Conservation (phyloP, 2,797 vertebrate species). For the Sebastiscus albofasciatus region DNA sequence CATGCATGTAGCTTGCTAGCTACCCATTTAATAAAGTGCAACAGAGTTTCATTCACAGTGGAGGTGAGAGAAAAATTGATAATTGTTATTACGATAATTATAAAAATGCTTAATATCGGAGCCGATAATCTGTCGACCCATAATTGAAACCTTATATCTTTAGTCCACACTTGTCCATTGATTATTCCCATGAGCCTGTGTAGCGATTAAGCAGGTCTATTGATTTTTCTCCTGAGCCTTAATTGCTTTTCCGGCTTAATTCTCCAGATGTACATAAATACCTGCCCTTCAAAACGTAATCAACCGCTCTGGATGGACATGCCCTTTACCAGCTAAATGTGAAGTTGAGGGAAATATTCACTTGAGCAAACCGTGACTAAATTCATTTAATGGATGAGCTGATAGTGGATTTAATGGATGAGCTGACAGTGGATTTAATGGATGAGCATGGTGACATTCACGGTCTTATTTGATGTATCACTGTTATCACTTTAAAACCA, state of each 20-base stretch:
- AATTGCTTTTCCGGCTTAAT: slow-evolving; percentile 1
- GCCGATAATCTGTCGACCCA: neutral
- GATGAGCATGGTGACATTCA: neutral
- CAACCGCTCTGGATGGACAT: neutral
- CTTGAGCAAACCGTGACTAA: neutral
- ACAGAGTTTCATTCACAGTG: neutral
- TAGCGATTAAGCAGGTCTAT: neutral
- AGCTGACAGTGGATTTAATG: neutral
- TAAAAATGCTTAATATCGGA: neutral
- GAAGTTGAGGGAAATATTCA: neutral
- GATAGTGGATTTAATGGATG: neutral
- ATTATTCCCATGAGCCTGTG: neutral
- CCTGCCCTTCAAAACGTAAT: neutral
- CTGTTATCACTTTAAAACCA: neutral
- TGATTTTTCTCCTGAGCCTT: slow-evolving; percentile 22
- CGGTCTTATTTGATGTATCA: neutral
- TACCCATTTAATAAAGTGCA: neutral
- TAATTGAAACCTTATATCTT: neutral
- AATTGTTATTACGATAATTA: neutral
- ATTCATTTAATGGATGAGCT: neutral
- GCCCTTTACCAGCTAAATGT: neutral
- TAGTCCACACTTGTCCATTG: neutral
- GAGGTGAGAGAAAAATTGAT: neutral
- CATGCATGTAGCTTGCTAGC: neutral
- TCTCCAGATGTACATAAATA: slow-evolving; percentile 1